phyloP scores from a whole-genome alignment of 2,888 invertebrate genomes.

The Aporophyla lueneburgensis region DNA sequence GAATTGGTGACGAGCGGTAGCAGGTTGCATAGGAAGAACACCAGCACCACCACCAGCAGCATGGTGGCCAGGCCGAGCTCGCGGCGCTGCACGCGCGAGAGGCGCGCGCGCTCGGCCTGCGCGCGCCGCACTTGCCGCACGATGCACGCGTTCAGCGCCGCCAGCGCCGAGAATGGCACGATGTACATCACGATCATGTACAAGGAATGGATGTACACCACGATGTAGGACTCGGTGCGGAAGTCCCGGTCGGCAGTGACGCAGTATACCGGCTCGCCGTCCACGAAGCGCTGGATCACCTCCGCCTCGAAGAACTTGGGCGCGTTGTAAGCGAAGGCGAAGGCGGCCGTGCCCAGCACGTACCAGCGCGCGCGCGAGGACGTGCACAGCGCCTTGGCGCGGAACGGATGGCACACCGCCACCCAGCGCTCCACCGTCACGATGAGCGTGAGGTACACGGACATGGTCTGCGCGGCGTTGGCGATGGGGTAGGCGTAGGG shows the following conservation, averaged over 20 bases:
- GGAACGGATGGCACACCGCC: conserved; percentile 97
- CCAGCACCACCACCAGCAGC: conserved; percentile 98
- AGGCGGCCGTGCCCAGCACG: conserved; percentile 95
- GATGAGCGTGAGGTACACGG: conserved; percentile 97
- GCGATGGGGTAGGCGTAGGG: conserved; percentile 96
- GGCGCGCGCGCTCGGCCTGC: conserved; percentile 96
- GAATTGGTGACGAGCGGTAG: conserved; percentile 96
- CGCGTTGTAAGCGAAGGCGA: conserved; percentile 96
- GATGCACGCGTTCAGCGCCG: conserved; percentile 97
- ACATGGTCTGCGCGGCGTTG: conserved; percentile 97
- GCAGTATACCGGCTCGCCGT: conserved; percentile 92
- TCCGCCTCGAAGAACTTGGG: conserved; percentile 94
- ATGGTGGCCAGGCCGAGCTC: conserved; percentile 98
- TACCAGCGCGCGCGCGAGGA: conserved; percentile 96
- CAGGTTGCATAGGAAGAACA: conserved; percentile 98
- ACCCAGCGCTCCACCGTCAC: conserved; percentile 98
- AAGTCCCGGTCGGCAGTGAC: conserved; percentile 93
- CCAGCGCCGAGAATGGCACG: conserved; percentile 96
- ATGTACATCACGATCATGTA: conserved; percentile 98
- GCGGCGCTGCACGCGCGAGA: conserved; percentile 97
- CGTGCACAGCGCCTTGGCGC: conserved; percentile 97
- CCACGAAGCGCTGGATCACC: conserved; percentile 85
- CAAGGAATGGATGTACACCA: conserved; percentile 98
- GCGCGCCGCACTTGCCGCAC: conserved; percentile 97
- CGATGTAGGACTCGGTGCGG: conserved; percentile 93